Percentiles rank a stretch among this genome's conserved stretches.
Conservation (phyloP, 2,113 vertebrate species). For the Paracanthobrama guichenoti region DNA sequence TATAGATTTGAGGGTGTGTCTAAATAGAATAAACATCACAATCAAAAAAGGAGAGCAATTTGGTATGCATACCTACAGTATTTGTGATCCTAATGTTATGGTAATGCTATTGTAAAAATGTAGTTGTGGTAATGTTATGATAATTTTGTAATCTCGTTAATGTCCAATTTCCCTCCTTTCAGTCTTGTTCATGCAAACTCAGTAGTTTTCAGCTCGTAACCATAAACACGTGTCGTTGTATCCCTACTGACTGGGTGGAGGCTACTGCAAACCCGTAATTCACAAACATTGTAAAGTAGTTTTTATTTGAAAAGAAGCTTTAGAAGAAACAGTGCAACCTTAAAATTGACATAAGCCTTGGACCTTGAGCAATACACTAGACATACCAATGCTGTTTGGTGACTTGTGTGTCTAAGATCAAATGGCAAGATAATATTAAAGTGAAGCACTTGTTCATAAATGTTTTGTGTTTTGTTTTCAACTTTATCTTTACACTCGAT, state of each 20-base stretch:
- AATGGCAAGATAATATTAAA: neutral
- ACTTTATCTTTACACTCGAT: too few relatives aligned
- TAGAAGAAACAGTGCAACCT: neutral
- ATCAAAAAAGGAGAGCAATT: neutral
- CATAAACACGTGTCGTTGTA: neutral
- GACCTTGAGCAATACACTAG: neutral
- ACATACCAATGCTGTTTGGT: neutral
- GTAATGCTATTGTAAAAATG: neutral
- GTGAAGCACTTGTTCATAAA: neutral
- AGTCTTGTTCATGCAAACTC: neutral
- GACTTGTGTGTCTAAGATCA: neutral
- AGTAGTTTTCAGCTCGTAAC: neutral
- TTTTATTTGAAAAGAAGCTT: neutral
- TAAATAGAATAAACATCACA: neutral
- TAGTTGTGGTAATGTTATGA: neutral
- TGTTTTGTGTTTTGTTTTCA: neutral
- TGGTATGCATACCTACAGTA: neutral
- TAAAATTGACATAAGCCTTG: neutral
- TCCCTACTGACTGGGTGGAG: neutral
- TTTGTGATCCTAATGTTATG: neutral
- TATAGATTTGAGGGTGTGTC: neutral
- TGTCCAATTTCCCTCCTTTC: neutral
- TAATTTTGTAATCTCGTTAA: constrained; percentile 11
- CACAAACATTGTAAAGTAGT: neutral
- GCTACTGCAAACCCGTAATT: neutral